Base-by-base conservation (phyloP, 2,888 invertebrate genomes). In the Polietes domitor region DNA sequence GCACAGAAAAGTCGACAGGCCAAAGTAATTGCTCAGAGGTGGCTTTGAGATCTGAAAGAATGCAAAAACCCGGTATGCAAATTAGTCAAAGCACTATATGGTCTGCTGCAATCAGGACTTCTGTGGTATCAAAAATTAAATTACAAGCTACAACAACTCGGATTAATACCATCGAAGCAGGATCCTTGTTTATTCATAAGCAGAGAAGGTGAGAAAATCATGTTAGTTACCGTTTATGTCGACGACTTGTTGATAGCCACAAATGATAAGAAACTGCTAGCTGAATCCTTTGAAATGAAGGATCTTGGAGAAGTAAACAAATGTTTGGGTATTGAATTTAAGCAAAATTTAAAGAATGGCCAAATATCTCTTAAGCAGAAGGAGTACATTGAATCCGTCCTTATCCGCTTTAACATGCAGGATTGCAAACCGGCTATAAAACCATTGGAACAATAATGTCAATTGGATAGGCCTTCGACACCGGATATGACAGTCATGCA, bases 281-380 rank as follows among this genome's bases (percentile, higher is more conserved):
- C 72, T n/a, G 53, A 81, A 80, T 19, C 65, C 5, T 86, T 85
- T 61, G 77, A 85, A 53, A 85, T 84, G 83, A 86, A 85, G 26
- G 84, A 86, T 65, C 50, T 85, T 15, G 81, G 83, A 3, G 24
- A 19, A 6, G 77, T 77, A 0, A 79, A 77, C 0, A 21, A 37
- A 53, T 85, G 79, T 43, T 15, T 81, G 2, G 80, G 84, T 43
- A 82, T 80, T 5, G 32, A 86, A 15, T 85, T 82, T 43, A 21
- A 78, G 15, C 80, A 84, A 41, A 32, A 84, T 63, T 71, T 79
- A 6, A 41, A 68, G 53, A 24, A 47, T 12, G 41, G 55, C 9
- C 47, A 65, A 26, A 65, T 41, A 47, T 32, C 43, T 24, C 12
- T 70, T 55, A 68, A 47, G n/a, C 68, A 77, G 32, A 32, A 55